phyloP scores from a whole-genome alignment of 2,888 invertebrate species.

The Acanthopleura granulata region DNA sequence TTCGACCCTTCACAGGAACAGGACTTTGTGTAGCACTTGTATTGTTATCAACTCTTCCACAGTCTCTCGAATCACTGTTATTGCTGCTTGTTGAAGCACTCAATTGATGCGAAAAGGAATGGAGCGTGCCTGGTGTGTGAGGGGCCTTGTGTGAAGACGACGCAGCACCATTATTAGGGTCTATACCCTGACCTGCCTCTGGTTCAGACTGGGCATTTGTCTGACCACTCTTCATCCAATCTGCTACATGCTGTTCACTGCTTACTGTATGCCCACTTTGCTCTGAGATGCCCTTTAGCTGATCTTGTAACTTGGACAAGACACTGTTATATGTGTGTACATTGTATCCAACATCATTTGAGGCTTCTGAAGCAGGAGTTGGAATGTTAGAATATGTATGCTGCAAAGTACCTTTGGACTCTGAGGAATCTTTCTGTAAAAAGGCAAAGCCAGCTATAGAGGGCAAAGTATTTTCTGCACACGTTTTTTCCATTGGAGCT shows the following conservation, averaged over 20 bases:
- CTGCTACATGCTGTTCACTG: no score
- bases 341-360: background rate
- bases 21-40: background rate
- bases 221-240: background rate
- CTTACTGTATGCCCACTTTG: background rate
- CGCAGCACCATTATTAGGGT: background rate
- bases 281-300: background rate
- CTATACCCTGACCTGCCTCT: background rate
- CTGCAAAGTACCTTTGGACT: background rate
- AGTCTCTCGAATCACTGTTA: background rate
- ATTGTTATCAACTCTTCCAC: background rate
- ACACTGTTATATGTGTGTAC: conserved; percentile 2
- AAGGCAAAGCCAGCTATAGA: conserved; percentile 8
- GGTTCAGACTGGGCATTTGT: background rate
- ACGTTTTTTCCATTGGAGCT: background rate
- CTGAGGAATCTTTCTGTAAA: background rate
- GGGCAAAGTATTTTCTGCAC: background rate
- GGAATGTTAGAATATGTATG: background rate
- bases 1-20: background rate
- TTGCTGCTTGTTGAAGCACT: background rate
- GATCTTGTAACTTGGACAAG: conserved; percentile 1
- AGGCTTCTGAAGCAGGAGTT: background rate
- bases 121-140: no score
- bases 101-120: no score
- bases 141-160: background rate